phyloP scores from a whole-genome alignment of 2,797 vertebrate genomes.

The Hydrocynus forskahlii region DNA sequence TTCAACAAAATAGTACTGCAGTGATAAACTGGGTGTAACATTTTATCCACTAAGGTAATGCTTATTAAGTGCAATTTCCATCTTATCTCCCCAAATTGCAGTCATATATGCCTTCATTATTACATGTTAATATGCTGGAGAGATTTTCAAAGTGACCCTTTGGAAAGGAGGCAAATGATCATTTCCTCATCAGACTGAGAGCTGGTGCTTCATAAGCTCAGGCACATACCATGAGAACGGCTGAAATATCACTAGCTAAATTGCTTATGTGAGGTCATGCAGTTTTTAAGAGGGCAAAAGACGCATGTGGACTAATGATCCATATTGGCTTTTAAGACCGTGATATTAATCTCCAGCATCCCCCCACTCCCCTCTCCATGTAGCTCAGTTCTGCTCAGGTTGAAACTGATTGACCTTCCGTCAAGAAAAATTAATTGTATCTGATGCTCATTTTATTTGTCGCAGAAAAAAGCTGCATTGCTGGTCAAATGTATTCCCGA shows the following conservation, averaged over 20 bases:
- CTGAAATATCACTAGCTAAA: slow-evolving; percentile 65
- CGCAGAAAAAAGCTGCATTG: slow-evolving; percentile 66
- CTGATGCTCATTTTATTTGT: slow-evolving; percentile 70
- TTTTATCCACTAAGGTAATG: not conserved
- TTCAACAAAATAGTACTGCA: not conserved
- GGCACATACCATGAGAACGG: slow-evolving; percentile 14
- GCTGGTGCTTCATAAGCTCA: slow-evolving; percentile 6
- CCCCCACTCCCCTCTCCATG: slow-evolving; percentile 45
- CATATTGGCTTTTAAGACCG: slow-evolving; percentile 73
- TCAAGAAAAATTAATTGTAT: slow-evolving; percentile 78
- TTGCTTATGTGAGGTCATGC: slow-evolving; percentile 75
- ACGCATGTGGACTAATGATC: slow-evolving; percentile 73
- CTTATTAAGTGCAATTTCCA: slow-evolving; percentile 1
- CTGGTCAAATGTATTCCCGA: slow-evolving; percentile 68
- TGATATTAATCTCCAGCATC: slow-evolving; percentile 72
- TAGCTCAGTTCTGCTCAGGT: slow-evolving; percentile 66
- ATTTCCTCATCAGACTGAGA: slow-evolving; percentile 7
- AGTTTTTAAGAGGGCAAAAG: slow-evolving; percentile 74
- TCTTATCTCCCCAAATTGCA: not conserved
- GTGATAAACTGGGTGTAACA: not conserved
- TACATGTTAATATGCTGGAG: slow-evolving; percentile 16
- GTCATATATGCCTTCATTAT: slow-evolving; percentile 4
- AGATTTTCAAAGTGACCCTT: slow-evolving; percentile 1
- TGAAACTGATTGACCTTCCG: slow-evolving; percentile 73
- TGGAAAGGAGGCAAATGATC: not conserved